Conservation (phyloP, 92 coral and sea anemone species). For the Parazoanthus swiftii region DNA sequence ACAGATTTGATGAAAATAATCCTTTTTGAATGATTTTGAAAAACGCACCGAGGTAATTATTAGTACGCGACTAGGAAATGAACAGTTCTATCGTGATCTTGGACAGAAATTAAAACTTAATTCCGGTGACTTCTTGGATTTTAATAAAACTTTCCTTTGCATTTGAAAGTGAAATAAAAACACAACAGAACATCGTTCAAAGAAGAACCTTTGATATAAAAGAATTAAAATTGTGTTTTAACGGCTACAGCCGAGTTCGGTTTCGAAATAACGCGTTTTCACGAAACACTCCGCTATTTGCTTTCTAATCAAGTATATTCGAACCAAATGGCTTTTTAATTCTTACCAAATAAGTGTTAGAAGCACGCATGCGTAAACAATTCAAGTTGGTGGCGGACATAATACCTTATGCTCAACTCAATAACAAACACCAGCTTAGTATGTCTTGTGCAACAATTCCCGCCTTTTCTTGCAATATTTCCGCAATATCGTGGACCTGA, state of each 20-base stretch:
- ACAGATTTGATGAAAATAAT: slow-evolving; percentile 33
- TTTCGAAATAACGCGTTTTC: slow-evolving; percentile 50
- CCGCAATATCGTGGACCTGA: background rate
- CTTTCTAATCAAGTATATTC: slow-evolving; percentile 51
- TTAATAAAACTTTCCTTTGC: slow-evolving; percentile 17
- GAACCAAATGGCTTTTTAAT: slow-evolving; percentile 55
- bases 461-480: background rate
- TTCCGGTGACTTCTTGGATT: background rate
- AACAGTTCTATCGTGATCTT: slow-evolving; percentile 31
- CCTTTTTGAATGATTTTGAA: slow-evolving; percentile 25
- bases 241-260: slow-evolving; percentile 4
- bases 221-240: slow-evolving; percentile 14
- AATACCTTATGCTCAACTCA: background rate
- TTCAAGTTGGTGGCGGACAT: slow-evolving; percentile 13
- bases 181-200: background rate
- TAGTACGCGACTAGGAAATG: slow-evolving; percentile 38
- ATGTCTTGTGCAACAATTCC: background rate
- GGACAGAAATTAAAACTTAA: slow-evolving; percentile 7
- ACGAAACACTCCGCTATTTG: slow-evolving; percentile 59
- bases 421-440: slow-evolving; percentile 1
- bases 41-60: slow-evolving; percentile 34
- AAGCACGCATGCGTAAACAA: slow-evolving; percentile 21
- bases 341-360: slow-evolving; percentile 17
- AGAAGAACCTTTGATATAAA: background rate
- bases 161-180: background rate